phyloP scores from a whole-genome alignment of 2,797 vertebrate species.

The Syngnathus acus region DNA sequence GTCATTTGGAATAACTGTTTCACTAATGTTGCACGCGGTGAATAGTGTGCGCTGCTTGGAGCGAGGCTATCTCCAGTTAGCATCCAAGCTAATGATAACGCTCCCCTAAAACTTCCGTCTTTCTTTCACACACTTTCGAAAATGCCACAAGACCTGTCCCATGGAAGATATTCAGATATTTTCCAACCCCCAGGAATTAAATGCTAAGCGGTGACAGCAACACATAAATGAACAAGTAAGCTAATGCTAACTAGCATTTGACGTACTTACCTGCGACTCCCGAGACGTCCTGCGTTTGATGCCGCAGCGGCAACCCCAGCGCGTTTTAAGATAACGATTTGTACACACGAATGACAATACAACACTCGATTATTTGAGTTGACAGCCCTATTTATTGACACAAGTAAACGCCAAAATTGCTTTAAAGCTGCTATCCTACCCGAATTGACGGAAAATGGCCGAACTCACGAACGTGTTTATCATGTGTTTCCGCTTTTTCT shows the following conservation, averaged over 20 bases:
- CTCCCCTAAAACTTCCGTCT: not conserved
- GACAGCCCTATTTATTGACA: not conserved
- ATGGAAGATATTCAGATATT: not conserved
- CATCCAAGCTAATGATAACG: not conserved
- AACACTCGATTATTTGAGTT: not conserved
- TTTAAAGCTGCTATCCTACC: not conserved
- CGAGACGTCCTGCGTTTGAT: not conserved
- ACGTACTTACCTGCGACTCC: not conserved
- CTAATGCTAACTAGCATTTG: conserved; percentile 3
- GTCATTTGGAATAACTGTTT: no score
- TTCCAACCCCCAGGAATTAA: not conserved
- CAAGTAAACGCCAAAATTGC: not conserved
- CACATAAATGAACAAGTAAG: not conserved
- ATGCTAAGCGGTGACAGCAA: not conserved
- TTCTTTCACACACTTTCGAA: not conserved
- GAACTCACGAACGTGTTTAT: not conserved
- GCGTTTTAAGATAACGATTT: not conserved
- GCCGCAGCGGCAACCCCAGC: not conserved
- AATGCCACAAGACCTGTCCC: not conserved
- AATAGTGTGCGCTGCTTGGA: not conserved
- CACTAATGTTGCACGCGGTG: not conserved
- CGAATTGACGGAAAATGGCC: not conserved
- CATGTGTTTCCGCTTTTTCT: not conserved
- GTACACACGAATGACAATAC: not conserved
- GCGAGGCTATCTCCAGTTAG: not conserved